Evolutionary conservation across 2,888 invertebrate species (phyloP).

Genomic region (Nymphalis urticae): DNA sequence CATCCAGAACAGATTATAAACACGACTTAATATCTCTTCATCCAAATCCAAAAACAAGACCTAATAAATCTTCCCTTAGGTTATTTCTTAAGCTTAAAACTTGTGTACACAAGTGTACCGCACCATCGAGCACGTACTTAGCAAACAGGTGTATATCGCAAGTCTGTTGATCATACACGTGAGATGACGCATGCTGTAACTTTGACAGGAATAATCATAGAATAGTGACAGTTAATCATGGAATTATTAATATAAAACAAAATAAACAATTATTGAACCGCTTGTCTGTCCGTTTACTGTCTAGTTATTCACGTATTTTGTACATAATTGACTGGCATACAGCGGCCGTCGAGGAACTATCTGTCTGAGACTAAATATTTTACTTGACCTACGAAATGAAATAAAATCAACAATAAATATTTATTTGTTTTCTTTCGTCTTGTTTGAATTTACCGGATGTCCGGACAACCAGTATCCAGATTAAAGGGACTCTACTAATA

Average conservation of each 20-base stretch:
- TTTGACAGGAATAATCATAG: slow-evolving; percentile 15
- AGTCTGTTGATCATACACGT: slow-evolving; percentile 51
- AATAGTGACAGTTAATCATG: slow-evolving; percentile 26
- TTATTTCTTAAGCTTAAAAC: slow-evolving; percentile 1
- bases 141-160: slow-evolving; percentile 56
- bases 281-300: background rate
- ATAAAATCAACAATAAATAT: no score
- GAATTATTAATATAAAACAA: slow-evolving; percentile 19
- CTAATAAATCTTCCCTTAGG: background rate
- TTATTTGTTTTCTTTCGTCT: no score
- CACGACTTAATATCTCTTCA: no score
- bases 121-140: slow-evolving; percentile 63
- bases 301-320: background rate
- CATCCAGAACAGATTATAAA: no score
- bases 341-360: background rate
- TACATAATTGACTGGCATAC: background rate
- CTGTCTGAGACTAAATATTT: background rate
- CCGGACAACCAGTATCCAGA: no score
- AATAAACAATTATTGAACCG: slow-evolving; percentile 6
- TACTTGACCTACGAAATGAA: no score
- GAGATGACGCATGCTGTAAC: slow-evolving; percentile 49
- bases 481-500: no score
- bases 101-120: slow-evolving; percentile 46
- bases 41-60: background rate
- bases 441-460: no score